Evolutionary conservation across 2,113 vertebrate genomes (phyloP).

Genomic region (Sylvietta virens): DNA sequence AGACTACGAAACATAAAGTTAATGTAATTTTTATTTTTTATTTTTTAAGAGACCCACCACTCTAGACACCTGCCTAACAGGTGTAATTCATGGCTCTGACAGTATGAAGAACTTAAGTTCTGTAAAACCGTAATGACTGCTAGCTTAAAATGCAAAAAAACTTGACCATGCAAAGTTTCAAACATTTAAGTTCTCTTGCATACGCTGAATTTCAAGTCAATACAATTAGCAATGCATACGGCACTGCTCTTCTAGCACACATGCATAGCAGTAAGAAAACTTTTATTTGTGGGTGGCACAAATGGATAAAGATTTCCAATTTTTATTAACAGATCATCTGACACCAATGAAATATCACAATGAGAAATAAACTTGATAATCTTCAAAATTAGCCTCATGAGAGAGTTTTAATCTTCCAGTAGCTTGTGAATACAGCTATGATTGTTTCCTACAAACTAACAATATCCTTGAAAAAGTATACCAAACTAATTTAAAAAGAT

Average conservation of each 20-base stretch:
- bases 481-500: neutral
- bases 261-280: neutral
- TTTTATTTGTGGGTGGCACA: neutral
- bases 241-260: neutral
- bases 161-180: neutral
- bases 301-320: neutral
- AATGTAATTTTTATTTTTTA: neutral
- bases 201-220: neutral
- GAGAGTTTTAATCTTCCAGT: neutral
- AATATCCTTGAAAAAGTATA: slow-evolving; percentile 9
- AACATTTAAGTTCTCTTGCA: neutral
- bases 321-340: neutral
- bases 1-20: neutral
- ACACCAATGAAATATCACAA: neutral
- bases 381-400: neutral
- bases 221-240: neutral
- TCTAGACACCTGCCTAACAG: neutral
- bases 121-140: neutral
- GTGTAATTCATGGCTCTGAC: neutral
- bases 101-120: neutral
- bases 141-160: neutral
- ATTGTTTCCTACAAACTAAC: neutral
- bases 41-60: neutral
- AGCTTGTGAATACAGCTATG: neutral
- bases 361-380: neutral